These are phyloP conservation scores for Zonotrichia albicollis DNA, from an alignment of 2,797 vertebrate species.

Conservation along the genomic window DNA sequence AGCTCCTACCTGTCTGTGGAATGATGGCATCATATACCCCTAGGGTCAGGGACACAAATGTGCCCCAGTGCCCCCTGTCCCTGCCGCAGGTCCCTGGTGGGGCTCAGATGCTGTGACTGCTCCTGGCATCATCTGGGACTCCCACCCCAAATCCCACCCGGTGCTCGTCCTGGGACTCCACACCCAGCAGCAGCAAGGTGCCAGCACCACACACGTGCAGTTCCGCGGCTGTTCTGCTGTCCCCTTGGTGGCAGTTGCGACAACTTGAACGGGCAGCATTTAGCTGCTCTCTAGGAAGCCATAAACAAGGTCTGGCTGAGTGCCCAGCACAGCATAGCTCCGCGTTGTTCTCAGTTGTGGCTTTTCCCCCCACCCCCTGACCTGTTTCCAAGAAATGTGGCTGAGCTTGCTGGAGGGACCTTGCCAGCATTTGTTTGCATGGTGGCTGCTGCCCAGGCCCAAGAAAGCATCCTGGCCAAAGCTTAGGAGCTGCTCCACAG, in stretches of 20 bases:
- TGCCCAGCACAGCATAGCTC: neutral
- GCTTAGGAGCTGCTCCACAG: neutral
- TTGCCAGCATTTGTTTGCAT: neutral
- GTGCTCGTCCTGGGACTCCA: neutral
- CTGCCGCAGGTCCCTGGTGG: neutral
- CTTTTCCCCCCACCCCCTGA: conserved; percentile 11
- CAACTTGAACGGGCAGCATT: neutral
- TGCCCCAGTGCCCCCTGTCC: neutral
- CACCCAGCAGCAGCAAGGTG: neutral
- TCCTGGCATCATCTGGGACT: neutral
- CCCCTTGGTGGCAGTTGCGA: neutral
- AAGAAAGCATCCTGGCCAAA: neutral
- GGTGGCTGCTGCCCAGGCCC: conserved; percentile 9
- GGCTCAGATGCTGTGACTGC: neutral
- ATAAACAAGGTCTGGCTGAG: neutral
- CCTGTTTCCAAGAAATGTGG: conserved; percentile 34
- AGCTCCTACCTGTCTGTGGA: neutral
- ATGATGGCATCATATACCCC: neutral
- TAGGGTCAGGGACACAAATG: neutral
- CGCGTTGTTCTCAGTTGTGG: neutral
- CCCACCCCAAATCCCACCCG: neutral
- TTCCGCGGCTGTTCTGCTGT: neutral
- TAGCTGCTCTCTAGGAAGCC: conserved; percentile 37
- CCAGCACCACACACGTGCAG: neutral
- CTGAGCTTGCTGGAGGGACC: neutral